A percentile compares a stretch with the other conserved stretches of the same genome.
phyloP scores from a whole-genome alignment of 2,888 invertebrate species.

The Sphaerophoria rueppellii region DNA sequence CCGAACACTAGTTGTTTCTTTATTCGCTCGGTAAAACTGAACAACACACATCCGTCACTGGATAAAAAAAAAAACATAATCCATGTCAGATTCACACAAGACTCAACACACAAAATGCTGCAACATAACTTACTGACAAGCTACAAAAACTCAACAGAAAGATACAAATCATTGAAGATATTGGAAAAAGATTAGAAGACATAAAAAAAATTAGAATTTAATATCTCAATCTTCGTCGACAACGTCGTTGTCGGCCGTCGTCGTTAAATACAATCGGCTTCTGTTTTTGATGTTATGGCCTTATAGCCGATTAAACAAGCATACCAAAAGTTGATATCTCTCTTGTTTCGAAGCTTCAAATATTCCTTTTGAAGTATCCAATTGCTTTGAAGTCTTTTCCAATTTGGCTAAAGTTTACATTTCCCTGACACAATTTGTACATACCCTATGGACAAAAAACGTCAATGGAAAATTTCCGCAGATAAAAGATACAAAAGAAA shows the following conservation, averaged over 20 bases:
- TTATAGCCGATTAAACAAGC: constrained; percentile 19
- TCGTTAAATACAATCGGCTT: neutral
- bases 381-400: constrained; percentile 48
- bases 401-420: constrained; percentile 38
- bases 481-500: constrained; percentile 10
- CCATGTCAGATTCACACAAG: too few species aligned
- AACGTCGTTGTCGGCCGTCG: neutral
- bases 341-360: constrained; percentile 8
- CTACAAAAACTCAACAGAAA: neutral
- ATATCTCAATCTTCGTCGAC: neutral
- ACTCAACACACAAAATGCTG: too few species aligned
- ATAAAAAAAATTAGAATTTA: constrained; percentile 18
- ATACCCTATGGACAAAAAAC: constrained; percentile 5
- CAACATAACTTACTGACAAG: too few species aligned
- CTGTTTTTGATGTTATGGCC: constrained; percentile 7
- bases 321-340: too few species aligned
- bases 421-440: constrained; percentile 15
- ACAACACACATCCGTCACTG: too few species aligned
- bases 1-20: too few species aligned
- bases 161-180: neutral
- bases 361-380: constrained; percentile 39
- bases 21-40: too few species aligned
- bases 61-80: too few species aligned
- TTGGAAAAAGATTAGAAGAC: constrained; percentile 3
- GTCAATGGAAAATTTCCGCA: constrained; percentile 29